Percentiles rank a stretch among this genome's conserved stretches.
phyloP scores from a whole-genome alignment of 2,888 invertebrate genomes.

The Ophion costatus region DNA sequence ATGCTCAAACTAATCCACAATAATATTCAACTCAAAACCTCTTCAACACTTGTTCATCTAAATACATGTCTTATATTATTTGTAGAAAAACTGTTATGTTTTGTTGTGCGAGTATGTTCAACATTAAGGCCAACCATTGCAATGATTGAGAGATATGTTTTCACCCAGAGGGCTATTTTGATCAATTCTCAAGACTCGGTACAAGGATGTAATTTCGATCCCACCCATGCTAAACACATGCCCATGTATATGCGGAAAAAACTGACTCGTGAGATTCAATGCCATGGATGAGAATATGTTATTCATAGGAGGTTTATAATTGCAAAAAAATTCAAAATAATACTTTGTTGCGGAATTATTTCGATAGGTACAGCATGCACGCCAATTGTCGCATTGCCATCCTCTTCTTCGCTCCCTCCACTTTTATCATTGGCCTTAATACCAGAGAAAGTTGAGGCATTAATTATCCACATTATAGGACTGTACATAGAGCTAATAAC shows the following conservation, averaged over 20 bases:
- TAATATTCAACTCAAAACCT: too few relatives aligned
- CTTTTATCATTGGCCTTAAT: conserved; percentile 76
- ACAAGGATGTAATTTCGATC: too few relatives aligned
- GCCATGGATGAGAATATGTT: neutral
- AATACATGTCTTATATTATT: too few relatives aligned
- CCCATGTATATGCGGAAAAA: neutral
- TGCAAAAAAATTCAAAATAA: conserved; percentile 56
- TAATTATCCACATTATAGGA: conserved; percentile 54
- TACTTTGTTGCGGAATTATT: conserved; percentile 71
- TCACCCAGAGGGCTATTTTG: too few relatives aligned
- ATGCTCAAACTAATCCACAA: too few relatives aligned
- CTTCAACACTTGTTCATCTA: too few relatives aligned
- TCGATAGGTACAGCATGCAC: conserved; percentile 80
- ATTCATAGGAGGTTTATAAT: neutral
- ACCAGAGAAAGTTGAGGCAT: conserved; percentile 72
- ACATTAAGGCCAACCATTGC: too few relatives aligned
- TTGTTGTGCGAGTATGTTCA: too few relatives aligned
- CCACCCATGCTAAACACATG: neutral
- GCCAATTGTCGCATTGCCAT: conserved; percentile 75
- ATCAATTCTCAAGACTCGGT: too few relatives aligned
- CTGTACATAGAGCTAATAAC: neutral
- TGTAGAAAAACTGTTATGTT: too few relatives aligned
- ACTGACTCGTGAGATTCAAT: neutral
- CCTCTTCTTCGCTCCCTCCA: conserved; percentile 77
- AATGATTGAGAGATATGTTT: too few relatives aligned